Base-by-base conservation (phyloP, 2,797 vertebrate genomes). In the Luscinia megarhynchos region DNA sequence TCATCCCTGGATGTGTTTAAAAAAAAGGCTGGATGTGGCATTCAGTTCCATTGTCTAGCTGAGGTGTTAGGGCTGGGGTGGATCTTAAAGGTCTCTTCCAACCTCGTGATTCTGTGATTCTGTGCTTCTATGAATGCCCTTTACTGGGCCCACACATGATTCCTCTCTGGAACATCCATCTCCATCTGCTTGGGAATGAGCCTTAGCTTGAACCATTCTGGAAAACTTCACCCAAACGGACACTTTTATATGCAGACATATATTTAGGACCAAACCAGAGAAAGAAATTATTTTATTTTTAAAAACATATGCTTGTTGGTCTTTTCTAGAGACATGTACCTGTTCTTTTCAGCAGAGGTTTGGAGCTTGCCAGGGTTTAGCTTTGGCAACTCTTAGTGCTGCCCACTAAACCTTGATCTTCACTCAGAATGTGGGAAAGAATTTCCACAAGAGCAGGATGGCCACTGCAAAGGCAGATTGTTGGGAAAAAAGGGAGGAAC, bases 71-170 rank as follows among this genome's bases (percentile, higher is more conserved):
- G 17, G 51, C 29, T 32, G 51, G 51, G 29, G 11, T 53, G 51
- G 51, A 53, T 32, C 29, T 19, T 20, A 12, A 30, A 53, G 51
- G 11, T 53, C 29, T 53, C 29, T 53, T 53, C 51, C 29, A 32
- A 32, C 18, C 29, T 53, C 1, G 11, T 51, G 27, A 51, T 30
- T 53, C 51, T 30, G 51, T 53, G 51, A 53, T 53, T 19, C 29
- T 53, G 51, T 53, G 51, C 30, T 53, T 53, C 29, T 53, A 29
- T 53, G 26, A 83, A 46, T 30, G 34, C 19, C 34, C 15, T 68
- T 57, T 45, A 2, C 54, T 48, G 54, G 38, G 54, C 10, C 50
- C 36, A 5, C 6, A 21, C 0, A 0, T 29, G 15, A 75, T 54
- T 89, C 43, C 41, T 7, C 6, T n/a, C 30, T 40, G 45, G 43